These are phyloP conservation scores for Eurystomus glaucurus DNA, from an alignment of 2,797 vertebrate species.

Conservation along the genomic window DNA sequence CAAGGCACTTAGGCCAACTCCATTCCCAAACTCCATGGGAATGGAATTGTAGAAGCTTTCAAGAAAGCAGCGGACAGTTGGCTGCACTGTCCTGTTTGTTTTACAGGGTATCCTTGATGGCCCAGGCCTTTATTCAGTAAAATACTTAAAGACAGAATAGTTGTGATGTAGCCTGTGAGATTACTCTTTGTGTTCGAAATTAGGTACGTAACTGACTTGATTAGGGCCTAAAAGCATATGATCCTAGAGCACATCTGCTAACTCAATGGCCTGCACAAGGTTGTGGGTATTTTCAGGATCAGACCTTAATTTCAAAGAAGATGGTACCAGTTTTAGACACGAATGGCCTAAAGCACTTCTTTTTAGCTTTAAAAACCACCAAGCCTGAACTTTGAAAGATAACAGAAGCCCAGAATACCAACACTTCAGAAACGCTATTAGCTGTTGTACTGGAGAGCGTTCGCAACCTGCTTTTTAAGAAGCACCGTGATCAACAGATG, in stretches of 20 bases:
- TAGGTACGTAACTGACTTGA: not conserved
- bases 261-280: not conserved
- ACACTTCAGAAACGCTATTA: not conserved
- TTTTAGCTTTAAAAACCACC: not conserved
- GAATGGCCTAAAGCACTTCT: not conserved
- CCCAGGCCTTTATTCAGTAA: not conserved
- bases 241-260: not conserved
- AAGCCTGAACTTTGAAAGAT: not conserved
- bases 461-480: not conserved
- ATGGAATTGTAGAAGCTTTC: not conserved
- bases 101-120: not conserved
- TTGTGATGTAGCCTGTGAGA: not conserved
- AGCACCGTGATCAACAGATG: not conserved
- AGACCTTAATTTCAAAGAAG: not conserved
- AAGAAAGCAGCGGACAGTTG: not conserved
- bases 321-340: not conserved
- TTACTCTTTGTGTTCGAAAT: not conserved
- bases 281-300: not conserved
- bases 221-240: not conserved
- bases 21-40: not conserved
- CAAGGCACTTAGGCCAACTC: not conserved
- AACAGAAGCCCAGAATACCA: not conserved
- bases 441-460: accelerated
- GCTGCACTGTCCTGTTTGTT: not conserved
- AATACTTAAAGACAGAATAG: not conserved